Conservation (phyloP, 2,888 invertebrate species). For the Drosophila austrosaltans region DNA sequence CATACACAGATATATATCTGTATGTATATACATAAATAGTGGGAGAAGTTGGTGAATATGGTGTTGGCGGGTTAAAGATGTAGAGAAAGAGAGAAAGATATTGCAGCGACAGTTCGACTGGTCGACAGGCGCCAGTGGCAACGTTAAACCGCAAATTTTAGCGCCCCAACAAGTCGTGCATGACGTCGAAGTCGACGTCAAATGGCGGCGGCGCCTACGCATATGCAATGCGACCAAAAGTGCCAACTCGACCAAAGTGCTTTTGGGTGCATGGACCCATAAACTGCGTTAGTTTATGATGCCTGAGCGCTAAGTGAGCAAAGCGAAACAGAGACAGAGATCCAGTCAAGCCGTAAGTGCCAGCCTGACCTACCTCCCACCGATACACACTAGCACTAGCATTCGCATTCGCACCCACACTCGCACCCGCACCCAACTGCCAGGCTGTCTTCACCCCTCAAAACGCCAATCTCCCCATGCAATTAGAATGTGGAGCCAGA, state of each 20-base stretch:
- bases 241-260: slow-evolving; percentile 58
- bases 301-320: slow-evolving; percentile 62
- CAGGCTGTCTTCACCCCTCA: slow-evolving; percentile 1
- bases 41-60: too few species aligned
- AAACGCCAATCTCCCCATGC: slow-evolving; percentile 36
- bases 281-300: slow-evolving; percentile 76
- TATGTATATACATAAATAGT: slow-evolving; percentile 19
- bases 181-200: slow-evolving; percentile 38
- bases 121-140: slow-evolving; percentile 68
- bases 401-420: slow-evolving; percentile 32
- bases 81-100: slow-evolving; percentile 28
- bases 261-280: slow-evolving; percentile 73
- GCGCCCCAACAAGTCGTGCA: slow-evolving; percentile 76
- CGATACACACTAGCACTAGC: slow-evolving; percentile 30
- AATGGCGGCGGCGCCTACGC: slow-evolving; percentile 73
- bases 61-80: slow-evolving; percentile 11
- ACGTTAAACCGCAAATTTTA: slow-evolving; percentile 78
- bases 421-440: not conserved
- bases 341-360: slow-evolving; percentile 68
- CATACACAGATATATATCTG: slow-evolving; percentile 1
- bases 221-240: slow-evolving; percentile 75
- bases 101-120: slow-evolving; percentile 44
- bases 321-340: slow-evolving; percentile 47
- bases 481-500: slow-evolving; percentile 74
- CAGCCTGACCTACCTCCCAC: slow-evolving; percentile 28